Evolutionary conservation across 2,888 invertebrate species (phyloP), one percentile per base, ranked within the genome.

Genomic region (Galerucella calmariensis): DNA sequence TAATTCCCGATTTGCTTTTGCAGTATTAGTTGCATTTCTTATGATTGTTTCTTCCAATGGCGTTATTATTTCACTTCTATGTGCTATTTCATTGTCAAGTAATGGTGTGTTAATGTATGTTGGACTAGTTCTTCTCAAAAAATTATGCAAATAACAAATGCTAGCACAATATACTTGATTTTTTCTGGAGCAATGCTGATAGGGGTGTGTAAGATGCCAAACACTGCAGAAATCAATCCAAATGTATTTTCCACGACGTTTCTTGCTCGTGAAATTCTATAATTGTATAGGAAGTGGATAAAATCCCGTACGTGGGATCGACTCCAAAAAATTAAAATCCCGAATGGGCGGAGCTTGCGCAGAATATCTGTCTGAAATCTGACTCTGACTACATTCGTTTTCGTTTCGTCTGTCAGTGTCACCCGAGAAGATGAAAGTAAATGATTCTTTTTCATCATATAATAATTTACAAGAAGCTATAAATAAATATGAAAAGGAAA

Each of bases 231-330:
- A 73, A 82, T 75, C 59, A 81, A 75, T 20, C 81, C 81, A 74
- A 82, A 81, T 61, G 78, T 67, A 68, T 79, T 79, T 75, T 77
- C 70, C 12, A 72, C 69, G 24, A 68, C 69, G 70, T 74, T 81
- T 79, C 77, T 81, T 79, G 67, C 62, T 12, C 75, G 58, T 51
- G 67, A 73, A 44, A 75, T 27, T 66, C 75, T 66, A 48, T 75
- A 75, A 51, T 71, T 80, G 75, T 63, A 79, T 78, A 58, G 27
- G 27, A 27, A 27, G 1, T 27, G 27, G 27, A 27, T 27, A 27
- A 27, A 27, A 27, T 27, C 27, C 27, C 27, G 27, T 20, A 1
- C 20, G 20, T 20, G 20, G 20, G 20, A 20, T 20, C 20, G 20
- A 20, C 20, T 20, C 20, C 20, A 20, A 20, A 20, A 20, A 20